Percentiles rank a stretch among this genome's conserved stretches.
Conservation (phyloP, 2,797 vertebrate species). For the Cossypha dichroa region DNA sequence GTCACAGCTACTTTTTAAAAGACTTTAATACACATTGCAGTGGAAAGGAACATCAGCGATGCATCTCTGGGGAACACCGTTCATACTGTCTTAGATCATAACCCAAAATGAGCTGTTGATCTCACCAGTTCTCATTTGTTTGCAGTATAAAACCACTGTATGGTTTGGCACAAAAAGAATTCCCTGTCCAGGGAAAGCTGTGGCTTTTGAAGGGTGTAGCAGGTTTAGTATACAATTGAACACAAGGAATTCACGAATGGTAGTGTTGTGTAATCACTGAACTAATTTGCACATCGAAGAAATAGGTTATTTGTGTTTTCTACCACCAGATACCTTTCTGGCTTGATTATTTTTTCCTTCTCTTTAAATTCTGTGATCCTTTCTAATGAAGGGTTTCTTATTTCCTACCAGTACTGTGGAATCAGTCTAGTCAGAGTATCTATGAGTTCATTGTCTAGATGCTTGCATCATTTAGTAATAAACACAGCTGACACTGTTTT, state of each 20-base stretch:
- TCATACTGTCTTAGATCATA: background rate
- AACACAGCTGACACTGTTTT: slow-evolving; percentile 52
- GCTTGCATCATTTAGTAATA: slow-evolving; percentile 49
- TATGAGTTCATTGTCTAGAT: slow-evolving; percentile 21
- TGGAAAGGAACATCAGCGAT: background rate
- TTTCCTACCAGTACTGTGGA: slow-evolving; percentile 33
- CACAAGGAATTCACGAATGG: background rate
- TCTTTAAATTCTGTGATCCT: background rate
- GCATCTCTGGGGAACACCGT: background rate
- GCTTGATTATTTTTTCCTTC: background rate
- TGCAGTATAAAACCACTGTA: background rate
- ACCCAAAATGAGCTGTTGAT: slow-evolving; percentile 22
- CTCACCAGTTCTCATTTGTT: slow-evolving; percentile 14
- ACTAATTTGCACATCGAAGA: background rate
- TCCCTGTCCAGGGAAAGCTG: background rate
- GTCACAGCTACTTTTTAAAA: background rate
- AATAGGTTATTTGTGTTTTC: background rate
- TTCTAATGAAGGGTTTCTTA: slow-evolving; percentile 24
- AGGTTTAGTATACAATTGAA: background rate
- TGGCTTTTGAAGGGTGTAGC: background rate
- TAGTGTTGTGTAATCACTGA: background rate
- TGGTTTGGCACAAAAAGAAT: background rate
- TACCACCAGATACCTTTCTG: background rate
- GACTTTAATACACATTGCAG: background rate
- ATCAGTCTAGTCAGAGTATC: slow-evolving; percentile 38